Base-by-base conservation (phyloP, 2,888 invertebrate species). In the Erebia ligea region DNA sequence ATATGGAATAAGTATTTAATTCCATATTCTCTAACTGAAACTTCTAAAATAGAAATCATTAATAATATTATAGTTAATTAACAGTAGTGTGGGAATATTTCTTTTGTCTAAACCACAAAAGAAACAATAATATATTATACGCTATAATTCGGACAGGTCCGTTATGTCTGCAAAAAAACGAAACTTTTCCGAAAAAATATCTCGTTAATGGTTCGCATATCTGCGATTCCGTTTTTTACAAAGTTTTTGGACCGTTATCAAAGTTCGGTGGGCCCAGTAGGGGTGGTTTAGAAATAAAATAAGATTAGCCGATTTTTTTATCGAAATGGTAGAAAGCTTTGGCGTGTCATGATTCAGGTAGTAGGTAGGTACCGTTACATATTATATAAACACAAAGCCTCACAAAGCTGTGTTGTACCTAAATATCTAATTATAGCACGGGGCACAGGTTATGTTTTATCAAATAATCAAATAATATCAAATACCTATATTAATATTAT, bases 41-140 rank as follows among this genome's bases (percentile, higher is more conserved):
- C 50, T 8, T 54, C 19, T 10, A 17, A 34, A 15, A 34, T 8
- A 67, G 11, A 25, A 48, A 67, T 34, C 67, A 67, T 67, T 58
- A 67, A 67, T 67, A 61, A 61, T 59, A 61, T 67, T n/a, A n/a
- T n/a, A n/a, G n/a, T n/a, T n/a, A 67, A 67, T 67, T 71, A 74
- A 72, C 86, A 82, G 81, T 75, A 86, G 83, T 88, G 90, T 90
- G 90, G 88, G 90, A 90, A 90, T 79, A 74, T 76, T 80, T 84
- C 84, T 85, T 84, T 81, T 81, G 69, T 75, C 67, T 67, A 75
- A 70, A 68, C 70, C 80, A 84, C 79, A 83, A 85, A 84, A 84
- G 87, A 88, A 86, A 86, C 86, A 86, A 87, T 90, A 90, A 87
- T 90, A 90, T 89, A 90, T 91, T 91, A 91, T 86, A 90, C 88